These are phyloP conservation scores for Actinemys pallida DNA, from an alignment of 2,113 vertebrate genomes.

Conservation along the genomic window DNA sequence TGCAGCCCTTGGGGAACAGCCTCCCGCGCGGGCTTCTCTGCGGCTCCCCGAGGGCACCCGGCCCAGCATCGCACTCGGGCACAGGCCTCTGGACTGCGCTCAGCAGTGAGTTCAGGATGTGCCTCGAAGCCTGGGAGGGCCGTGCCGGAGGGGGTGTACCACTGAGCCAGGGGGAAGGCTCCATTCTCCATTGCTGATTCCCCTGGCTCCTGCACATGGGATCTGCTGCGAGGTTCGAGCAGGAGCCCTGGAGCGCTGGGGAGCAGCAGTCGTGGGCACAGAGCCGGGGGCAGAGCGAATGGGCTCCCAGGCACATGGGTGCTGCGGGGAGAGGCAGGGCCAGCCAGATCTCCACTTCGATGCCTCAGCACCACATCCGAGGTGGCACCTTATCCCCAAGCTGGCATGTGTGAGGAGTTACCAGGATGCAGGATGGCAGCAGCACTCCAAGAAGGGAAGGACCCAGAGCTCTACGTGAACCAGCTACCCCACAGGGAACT, in stretches of 20 bases:
- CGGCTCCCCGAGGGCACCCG: too few species aligned
- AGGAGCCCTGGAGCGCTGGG: too few species aligned
- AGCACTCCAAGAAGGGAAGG: not conserved
- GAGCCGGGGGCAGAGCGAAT: not conserved
- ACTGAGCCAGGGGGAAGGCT: too few species aligned
- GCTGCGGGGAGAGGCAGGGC: too few species aligned
- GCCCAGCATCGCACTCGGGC: not conserved
- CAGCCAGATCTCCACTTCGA: not conserved
- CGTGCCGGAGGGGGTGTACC: too few species aligned
- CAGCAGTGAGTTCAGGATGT: too few species aligned
- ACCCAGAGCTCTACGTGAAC: not conserved
- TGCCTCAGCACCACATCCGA: not conserved
- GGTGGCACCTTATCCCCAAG: not conserved
- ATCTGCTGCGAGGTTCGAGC: too few species aligned
- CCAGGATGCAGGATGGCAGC: not conserved
- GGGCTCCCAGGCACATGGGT: not conserved
- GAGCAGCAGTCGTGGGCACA: not conserved
- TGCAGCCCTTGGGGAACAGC: not conserved
- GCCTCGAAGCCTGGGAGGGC: too few species aligned
- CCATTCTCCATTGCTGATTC: too few species aligned
- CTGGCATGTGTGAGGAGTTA: not conserved
- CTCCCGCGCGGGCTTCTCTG: not conserved
- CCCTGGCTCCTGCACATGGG: too few species aligned
- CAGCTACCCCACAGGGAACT: not conserved
- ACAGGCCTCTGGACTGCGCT: too few species aligned